Conservation (phyloP, 2,113 vertebrate species). For the Athene noctua region DNA sequence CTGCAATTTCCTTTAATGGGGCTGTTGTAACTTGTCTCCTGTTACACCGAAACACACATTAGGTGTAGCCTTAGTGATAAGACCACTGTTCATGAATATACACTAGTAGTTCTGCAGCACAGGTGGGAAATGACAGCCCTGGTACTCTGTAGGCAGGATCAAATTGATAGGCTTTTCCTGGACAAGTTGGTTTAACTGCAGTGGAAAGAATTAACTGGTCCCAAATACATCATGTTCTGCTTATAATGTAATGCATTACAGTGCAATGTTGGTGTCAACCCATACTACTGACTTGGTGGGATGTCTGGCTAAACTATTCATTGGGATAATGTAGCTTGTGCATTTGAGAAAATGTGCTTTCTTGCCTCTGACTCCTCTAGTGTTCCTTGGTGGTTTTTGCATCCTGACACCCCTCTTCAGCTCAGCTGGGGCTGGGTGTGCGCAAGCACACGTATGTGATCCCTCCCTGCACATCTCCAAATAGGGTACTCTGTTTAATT, state of each 20-base stretch:
- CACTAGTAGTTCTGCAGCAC: background rate
- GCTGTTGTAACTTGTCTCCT: constrained; percentile 47
- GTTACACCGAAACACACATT: constrained; percentile 2
- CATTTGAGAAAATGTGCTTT: background rate
- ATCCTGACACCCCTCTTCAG: background rate
- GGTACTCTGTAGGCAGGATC: background rate
- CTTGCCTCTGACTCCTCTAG: background rate
- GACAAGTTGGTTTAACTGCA: background rate
- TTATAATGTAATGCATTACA: background rate
- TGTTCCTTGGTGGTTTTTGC: background rate
- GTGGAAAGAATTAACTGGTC: background rate
- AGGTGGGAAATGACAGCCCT: constrained; percentile 24
- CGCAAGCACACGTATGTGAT: fast-evolving
- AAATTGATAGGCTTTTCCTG: background rate
- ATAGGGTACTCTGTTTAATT: background rate
- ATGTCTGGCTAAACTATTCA: background rate
- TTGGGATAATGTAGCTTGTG: background rate
- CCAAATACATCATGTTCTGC: background rate
- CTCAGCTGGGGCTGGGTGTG: background rate
- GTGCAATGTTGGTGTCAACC: background rate
- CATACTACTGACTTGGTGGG: background rate
- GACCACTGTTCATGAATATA: constrained; percentile 48
- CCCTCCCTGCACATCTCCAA: background rate
- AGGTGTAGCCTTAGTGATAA: constrained; percentile 42
- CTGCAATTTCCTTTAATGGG: background rate